Evolutionary conservation across 2,113 vertebrate genomes (phyloP), one percentile per base, ranked within the genome.

Genomic region (Dendropsophus ebraccatus): DNA sequence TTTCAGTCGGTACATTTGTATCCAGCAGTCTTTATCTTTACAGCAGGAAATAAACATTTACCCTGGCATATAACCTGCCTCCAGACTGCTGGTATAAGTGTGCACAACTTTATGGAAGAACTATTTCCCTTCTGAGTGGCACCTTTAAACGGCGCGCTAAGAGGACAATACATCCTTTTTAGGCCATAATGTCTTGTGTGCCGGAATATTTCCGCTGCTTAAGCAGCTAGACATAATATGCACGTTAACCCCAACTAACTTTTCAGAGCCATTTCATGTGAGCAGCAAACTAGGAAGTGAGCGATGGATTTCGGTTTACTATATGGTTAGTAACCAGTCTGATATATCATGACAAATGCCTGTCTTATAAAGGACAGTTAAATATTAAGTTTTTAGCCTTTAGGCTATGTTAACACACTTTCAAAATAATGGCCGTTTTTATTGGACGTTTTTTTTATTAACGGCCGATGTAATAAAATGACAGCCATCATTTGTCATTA

Each of bases 21-120:
- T 60, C 49, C 41, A 65, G 56, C n/a, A 13, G 25, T 25, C 35
- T 58, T 73, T 75, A 60, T 75, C 69, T 83, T 58, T 74, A 49
- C 47, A 30, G 17, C 70, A 76, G 41, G 52, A 62, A 84, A 84
- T 76, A 76, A 75, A 75, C 41, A 76, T 76, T 75, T 84, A 19
- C 17, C 62, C 2, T 58, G 30, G 30, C 21, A 25, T 72, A 83
- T 14, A 52, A 56, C 28, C 12, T 76, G 35, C 14, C 1, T 2
- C 17, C 4, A 28, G 32, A 19, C 16, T 32, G 8, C 28, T 56
- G 16, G 56, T 73, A 67, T 49, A 8, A 47, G 60, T 14, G 10
- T 67, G n/a, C 17, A 73, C 32, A 35, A 13, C 16, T 52, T 21
- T 77, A 19, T 19, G 30, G 17, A 52, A 35, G 4, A n/a, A 37